These are phyloP conservation scores for Cyprinodon tularosa DNA, from an alignment of 2,113 vertebrate genomes.

Conservation along the genomic window DNA sequence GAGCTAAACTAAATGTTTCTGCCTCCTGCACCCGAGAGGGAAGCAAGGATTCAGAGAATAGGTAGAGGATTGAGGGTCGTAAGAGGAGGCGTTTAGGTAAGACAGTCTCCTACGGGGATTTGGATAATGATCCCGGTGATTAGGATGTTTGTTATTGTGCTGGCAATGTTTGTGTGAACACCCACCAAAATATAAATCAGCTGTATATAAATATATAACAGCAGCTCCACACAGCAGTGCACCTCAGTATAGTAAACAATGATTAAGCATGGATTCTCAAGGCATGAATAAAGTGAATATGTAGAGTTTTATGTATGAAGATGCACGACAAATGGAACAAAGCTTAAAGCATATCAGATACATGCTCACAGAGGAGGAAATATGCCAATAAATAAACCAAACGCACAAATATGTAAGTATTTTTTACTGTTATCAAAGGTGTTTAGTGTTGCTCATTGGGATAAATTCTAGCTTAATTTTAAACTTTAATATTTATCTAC, in stretches of 20 bases:
- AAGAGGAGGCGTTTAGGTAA: conserved; percentile 49
- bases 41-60: conserved; percentile 43
- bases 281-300: conserved; percentile 52
- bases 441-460: neutral
- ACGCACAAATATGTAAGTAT: conserved; percentile 4
- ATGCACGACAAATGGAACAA: conserved; percentile 36
- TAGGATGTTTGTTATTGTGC: conserved; percentile 68
- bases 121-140: conserved; percentile 73
- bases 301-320: conserved; percentile 45
- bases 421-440: neutral
- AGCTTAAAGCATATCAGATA: conserved; percentile 23
- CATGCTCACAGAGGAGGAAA: conserved; percentile 21
- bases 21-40: conserved; percentile 25
- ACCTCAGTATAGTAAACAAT: conserved; percentile 38
- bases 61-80: conserved; percentile 28
- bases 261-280: conserved; percentile 46
- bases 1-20: conserved; percentile 57
- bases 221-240: conserved; percentile 30
- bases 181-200: conserved; percentile 37
- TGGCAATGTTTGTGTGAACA: conserved; percentile 51
- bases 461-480: neutral
- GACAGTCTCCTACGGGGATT: conserved; percentile 53
- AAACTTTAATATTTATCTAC: neutral
- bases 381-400: neutral
- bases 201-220: conserved; percentile 56